Conservation (phyloP, 2,797 vertebrate species). For the Onychomys torridus region DNA sequence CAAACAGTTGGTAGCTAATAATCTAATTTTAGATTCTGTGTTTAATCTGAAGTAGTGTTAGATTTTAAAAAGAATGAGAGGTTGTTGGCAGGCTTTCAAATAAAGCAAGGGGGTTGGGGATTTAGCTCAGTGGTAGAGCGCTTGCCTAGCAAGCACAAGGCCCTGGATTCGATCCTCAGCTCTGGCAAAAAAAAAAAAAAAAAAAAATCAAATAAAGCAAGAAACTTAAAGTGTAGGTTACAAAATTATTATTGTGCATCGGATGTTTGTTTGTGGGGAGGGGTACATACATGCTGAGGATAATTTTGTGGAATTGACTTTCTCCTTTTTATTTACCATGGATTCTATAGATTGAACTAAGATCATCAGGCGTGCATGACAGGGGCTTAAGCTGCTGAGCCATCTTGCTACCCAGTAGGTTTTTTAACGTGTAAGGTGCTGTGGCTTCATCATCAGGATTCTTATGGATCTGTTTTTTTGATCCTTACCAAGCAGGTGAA, state of each 20-base stretch:
- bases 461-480: background rate
- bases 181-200: too few species aligned
- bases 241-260: background rate
- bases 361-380: background rate
- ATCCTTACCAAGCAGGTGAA: background rate
- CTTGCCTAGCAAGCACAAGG: too few species aligned
- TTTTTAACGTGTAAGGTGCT: background rate
- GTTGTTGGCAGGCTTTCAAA: slow-evolving; percentile 19
- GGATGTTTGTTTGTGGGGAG: background rate
- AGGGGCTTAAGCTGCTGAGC: background rate
- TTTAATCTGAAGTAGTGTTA: background rate
- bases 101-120: too few species aligned
- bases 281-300: background rate
- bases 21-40: slow-evolving; percentile 59
- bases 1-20: slow-evolving; percentile 11
- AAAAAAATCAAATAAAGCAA: slow-evolving; percentile 48
- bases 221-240: slow-evolving; percentile 5
- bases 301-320: background rate
- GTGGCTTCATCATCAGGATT: background rate
- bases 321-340: background rate
- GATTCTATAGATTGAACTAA: background rate
- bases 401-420: background rate
- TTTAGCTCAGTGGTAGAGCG: too few species aligned
- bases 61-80: slow-evolving; percentile 51
- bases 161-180: too few species aligned